Base-by-base conservation (phyloP, 1,140 invertebrate genomes). In the Pantala flavescens region DNA sequence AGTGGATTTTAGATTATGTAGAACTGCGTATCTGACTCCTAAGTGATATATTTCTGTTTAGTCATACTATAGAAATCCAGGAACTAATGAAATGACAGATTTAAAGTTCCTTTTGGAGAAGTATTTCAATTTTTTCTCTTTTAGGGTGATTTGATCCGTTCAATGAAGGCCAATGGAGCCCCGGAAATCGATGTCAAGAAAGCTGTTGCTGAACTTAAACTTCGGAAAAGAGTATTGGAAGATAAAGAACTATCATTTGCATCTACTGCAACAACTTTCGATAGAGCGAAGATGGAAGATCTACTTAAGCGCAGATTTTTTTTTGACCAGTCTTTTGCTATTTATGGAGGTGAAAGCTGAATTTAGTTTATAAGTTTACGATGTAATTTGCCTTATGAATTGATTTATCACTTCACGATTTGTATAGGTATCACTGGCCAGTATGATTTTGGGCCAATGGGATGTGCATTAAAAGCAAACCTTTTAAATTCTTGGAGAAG, bases 401-500 rank as follows among this genome's bases (percentile, higher is more conserved):
- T 76, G 24, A 70, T 42, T 73, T 63, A 19, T 73, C 76, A 75
- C 77, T 43, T n/a, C 23, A 55, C 12, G 7, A 23, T 77, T 14
- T 21, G 49, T 76, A 80, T 76, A 88, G 86, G 86, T 81, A 84
- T 90, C 42, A 85, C 87, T 81, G 90, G 93, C 0, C 92, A 97
- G 78, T 99, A 95, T 86, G 98, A 99, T 85, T 99, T 97, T 84
- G 98, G 98, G 0, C 98, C 98, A 9, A 98, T 99, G 96, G 98
- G 98, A 5, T 99, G 97, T 87, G 95, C 97, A 0, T 89, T 99
- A 14, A 99, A 99, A 85, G 89, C 93, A 12, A 99, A 99, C 83
- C 89, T 99, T 78, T 84, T 99, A 12, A 90, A 92, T 79, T 84
- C 90, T 14, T 99, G 98, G 98, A 88, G 97, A 76, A 96, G 93